Evolutionary conservation across 1,140 invertebrate genomes (phyloP).

Genomic region (Arctopsyche grandis): DNA sequence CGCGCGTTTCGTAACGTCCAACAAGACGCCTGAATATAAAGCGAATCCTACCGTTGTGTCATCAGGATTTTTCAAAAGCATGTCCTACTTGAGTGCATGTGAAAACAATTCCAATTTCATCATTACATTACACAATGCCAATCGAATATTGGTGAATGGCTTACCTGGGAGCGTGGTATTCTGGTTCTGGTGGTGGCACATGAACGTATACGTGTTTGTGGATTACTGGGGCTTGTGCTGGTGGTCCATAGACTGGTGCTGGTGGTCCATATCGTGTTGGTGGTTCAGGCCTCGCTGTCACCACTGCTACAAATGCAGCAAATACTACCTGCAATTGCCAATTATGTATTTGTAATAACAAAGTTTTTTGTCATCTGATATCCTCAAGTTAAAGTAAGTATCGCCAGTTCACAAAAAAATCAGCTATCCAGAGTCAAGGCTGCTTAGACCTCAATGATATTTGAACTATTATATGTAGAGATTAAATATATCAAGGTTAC

Average conservation of each 20-base stretch:
- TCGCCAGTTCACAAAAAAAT: too few relatives aligned
- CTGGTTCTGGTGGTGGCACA: conserved; percentile 84
- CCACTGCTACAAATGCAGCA: conserved; percentile 58
- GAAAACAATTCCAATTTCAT: background rate
- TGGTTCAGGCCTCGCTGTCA: conserved; percentile 62
- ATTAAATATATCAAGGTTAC: too few relatives aligned
- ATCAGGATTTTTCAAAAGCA: conserved; percentile 1
- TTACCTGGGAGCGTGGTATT: conserved; percentile 72
- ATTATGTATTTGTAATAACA: too few relatives aligned
- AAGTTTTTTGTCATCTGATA: too few relatives aligned
- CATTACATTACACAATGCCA: background rate
- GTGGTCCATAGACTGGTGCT: conserved; percentile 75
- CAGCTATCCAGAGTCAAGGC: too few relatives aligned
- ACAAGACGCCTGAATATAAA: conserved; percentile 14
- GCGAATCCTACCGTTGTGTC: conserved; percentile 2
- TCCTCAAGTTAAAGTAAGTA: too few relatives aligned
- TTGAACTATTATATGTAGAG: too few relatives aligned
- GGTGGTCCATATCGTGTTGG: conserved; percentile 66
- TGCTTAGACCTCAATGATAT: too few relatives aligned
- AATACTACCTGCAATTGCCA: conserved; percentile 58
- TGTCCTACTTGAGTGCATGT: background rate
- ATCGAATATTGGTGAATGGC: conserved; percentile 27
- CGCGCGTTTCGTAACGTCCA: background rate
- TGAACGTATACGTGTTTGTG: conserved; percentile 90
- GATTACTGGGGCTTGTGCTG: conserved; percentile 77